Evolutionary conservation across 1,140 invertebrate genomes (phyloP).

Genomic region (Zaprionus ornatus): DNA sequence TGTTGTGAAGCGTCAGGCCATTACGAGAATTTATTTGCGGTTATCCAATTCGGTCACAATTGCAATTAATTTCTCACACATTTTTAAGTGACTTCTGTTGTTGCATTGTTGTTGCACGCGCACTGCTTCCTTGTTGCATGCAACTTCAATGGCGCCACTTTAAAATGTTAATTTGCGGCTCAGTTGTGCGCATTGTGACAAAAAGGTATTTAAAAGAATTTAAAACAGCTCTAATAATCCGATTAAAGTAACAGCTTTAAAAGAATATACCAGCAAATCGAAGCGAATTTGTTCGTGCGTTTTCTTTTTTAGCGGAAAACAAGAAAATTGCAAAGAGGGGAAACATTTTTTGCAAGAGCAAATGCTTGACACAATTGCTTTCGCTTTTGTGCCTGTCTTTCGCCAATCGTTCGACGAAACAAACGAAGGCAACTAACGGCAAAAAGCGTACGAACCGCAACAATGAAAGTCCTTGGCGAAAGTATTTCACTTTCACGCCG

Average conservation of each 20-base stretch:
- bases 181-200: conserved; percentile 1
- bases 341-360: conserved; percentile 42
- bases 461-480: conserved; percentile 76
- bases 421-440: conserved; percentile 37
- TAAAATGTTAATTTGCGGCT: conserved; percentile 18
- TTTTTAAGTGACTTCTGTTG: conserved; percentile 61
- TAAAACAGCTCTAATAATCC: conserved; percentile 20
- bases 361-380: conserved; percentile 69
- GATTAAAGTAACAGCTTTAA: conserved; percentile 13
- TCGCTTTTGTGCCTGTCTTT: conserved; percentile 22
- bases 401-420: conserved; percentile 59
- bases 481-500: conserved; percentile 78
- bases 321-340: conserved; percentile 22
- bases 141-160: conserved; percentile 1
- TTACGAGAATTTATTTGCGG: conserved; percentile 61
- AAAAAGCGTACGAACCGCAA: conserved; percentile 51
- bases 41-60: conserved; percentile 66
- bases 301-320: conserved; percentile 23
- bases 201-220: conserved; percentile 2
- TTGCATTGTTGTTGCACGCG: not conserved
- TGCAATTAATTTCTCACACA: conserved; percentile 76
- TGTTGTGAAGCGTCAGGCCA: conserved; percentile 42
- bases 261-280: not conserved
- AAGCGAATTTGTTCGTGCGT: not conserved
- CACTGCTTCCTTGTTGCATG: not conserved